Evolutionary conservation across 2,113 vertebrate species (phyloP).

Genomic region (Gobio gobio): DNA sequence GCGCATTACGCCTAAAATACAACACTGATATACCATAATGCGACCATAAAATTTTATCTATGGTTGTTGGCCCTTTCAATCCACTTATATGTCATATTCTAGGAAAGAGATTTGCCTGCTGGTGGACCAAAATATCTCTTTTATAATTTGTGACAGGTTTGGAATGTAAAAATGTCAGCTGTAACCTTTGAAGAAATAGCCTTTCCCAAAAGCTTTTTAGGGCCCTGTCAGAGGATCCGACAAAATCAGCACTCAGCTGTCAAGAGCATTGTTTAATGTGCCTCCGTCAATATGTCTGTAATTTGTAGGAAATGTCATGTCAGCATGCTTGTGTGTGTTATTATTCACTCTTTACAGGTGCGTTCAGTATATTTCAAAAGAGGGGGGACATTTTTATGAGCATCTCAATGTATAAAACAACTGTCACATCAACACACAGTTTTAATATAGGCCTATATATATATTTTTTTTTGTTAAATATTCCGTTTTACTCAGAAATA

Average conservation of each 20-base stretch:
- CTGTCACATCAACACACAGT: not conserved
- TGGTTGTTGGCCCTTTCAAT: not conserved
- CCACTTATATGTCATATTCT: not conserved
- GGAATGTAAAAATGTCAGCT: conserved; percentile 11
- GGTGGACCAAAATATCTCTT: conserved; percentile 26
- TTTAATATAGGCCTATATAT: not conserved
- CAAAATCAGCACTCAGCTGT: not conserved
- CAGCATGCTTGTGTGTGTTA: not conserved
- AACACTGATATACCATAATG: not conserved
- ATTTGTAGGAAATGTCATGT: conserved; percentile 28
- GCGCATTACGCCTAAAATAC: not conserved
- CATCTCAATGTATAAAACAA: not conserved
- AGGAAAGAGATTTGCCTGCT: conserved; percentile 2
- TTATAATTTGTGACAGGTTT: conserved; percentile 30
- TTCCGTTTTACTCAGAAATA: not conserved
- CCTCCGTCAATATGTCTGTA: conserved; percentile 17
- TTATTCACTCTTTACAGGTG: conserved; percentile 43
- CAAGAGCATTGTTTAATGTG: conserved; percentile 24
- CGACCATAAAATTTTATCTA: not conserved
- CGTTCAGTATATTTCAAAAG: not conserved
- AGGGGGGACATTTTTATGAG: not conserved
- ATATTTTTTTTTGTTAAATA: no score
- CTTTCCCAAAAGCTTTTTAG: conserved; percentile 12
- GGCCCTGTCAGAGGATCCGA: not conserved
- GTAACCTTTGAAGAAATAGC: conserved; percentile 40